Conservation (phyloP, 2,113 vertebrate species). For the Polypterus senegalus region DNA sequence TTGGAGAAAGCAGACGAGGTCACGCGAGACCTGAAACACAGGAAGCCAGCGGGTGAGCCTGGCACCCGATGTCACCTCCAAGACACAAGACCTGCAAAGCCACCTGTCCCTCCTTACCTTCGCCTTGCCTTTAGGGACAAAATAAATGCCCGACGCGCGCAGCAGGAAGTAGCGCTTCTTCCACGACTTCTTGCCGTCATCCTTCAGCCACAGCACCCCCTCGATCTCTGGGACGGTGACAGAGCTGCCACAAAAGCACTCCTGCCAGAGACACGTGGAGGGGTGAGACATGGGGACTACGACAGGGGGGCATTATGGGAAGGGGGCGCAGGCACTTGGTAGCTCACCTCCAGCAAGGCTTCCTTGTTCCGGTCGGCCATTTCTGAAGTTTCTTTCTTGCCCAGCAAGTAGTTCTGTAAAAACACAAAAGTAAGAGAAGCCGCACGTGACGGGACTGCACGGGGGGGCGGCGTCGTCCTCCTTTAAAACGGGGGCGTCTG, state of each 20-base stretch:
- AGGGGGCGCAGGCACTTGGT: background rate
- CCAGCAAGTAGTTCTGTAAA: conserved; percentile 85
- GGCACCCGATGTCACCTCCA: too few species aligned
- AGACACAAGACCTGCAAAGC: background rate
- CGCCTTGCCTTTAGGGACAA: conserved; percentile 93
- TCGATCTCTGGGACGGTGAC: conserved; percentile 96
- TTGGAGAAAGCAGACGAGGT: conserved; percentile 93
- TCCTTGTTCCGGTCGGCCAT: conserved; percentile 97
- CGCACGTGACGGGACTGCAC: too few species aligned
- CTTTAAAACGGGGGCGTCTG: background rate
- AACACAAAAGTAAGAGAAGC: too few species aligned
- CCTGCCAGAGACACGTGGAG: conserved; percentile 42
- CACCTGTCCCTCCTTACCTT: conserved; percentile 56
- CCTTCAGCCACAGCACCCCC: conserved; percentile 89
- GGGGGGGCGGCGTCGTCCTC: too few species aligned
- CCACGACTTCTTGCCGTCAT: conserved; percentile 96
- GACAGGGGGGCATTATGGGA: too few species aligned
- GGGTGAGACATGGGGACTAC: too few species aligned
- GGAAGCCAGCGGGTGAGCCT: too few species aligned
- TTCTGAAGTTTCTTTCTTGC: conserved; percentile 87
- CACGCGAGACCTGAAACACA: conserved; percentile 68
- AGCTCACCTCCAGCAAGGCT: conserved; percentile 78
- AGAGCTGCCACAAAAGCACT: conserved; percentile 91
- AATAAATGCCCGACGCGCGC: conserved; percentile 91
- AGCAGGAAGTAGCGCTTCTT: conserved; percentile 96